phyloP scores from a whole-genome alignment of 2,113 vertebrate species.

The Tretioscincus oriximinensis region DNA sequence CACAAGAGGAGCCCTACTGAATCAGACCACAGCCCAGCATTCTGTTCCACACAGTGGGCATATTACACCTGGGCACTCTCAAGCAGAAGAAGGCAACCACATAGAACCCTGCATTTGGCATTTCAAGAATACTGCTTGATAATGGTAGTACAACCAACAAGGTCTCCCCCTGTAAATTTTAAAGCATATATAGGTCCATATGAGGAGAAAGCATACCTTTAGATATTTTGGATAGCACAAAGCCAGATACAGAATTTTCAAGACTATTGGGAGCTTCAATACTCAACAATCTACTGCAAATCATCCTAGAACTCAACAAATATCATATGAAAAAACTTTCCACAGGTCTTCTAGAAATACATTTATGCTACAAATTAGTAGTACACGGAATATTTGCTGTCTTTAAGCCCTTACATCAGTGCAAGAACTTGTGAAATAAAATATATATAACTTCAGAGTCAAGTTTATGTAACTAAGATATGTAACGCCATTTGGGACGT shows the following conservation, averaged over 20 bases:
- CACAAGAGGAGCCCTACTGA: no score
- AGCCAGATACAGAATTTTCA: not conserved
- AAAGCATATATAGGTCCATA: no score
- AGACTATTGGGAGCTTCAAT: not conserved
- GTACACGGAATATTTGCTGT: conserved; percentile 22
- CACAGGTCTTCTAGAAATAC: not conserved
- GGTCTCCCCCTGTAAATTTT: no score
- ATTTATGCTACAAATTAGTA: not conserved
- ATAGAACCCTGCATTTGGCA: no score
- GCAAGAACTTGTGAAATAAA: conserved; percentile 45
- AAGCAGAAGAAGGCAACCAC: no score
- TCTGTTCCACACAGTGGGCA: no score
- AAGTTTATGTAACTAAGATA: conserved; percentile 54
- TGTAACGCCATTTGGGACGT: conserved; percentile 38
- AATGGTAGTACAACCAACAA: no score
- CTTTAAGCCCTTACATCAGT: conserved; percentile 61
- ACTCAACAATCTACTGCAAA: not conserved
- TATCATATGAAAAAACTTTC: not conserved
- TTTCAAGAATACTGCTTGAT: no score
- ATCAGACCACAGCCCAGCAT: no score
- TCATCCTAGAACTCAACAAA: not conserved
- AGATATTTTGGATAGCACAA: not conserved
- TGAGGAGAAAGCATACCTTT: no score
- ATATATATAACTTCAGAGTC: conserved; percentile 59
- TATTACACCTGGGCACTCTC: no score